Evolutionary conservation across 1,140 invertebrate species (phyloP).

Genomic region (Drosophila tristis): DNA sequence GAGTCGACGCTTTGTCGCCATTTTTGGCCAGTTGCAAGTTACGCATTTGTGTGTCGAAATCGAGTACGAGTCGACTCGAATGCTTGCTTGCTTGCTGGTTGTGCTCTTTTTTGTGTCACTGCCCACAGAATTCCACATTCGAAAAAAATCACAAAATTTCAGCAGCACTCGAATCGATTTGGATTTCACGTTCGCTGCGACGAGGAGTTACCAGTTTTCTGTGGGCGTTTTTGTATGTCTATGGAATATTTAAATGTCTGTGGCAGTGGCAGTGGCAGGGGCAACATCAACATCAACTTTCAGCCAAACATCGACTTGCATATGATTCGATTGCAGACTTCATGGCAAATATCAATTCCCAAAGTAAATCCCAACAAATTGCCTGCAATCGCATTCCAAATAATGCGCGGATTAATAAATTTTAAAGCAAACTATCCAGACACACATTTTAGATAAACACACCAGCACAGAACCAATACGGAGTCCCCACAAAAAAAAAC

Average conservation of each 20-base stretch:
- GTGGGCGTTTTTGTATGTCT: conserved; percentile 55
- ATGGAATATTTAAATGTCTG: background rate
- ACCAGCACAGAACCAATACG: background rate
- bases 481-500: background rate
- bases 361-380: conserved; percentile 11
- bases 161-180: conserved; percentile 31
- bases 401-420: conserved; percentile 41
- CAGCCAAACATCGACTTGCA: conserved; percentile 10
- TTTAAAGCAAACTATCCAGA: conserved; percentile 46
- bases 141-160: conserved; percentile 26
- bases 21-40: conserved; percentile 75
- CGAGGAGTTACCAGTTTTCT: conserved; percentile 22
- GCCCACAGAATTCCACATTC: conserved; percentile 48
- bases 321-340: background rate
- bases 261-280: background rate
- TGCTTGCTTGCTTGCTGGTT: conserved; percentile 5
- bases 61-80: conserved; percentile 9
- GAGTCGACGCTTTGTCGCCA: conserved; percentile 45
- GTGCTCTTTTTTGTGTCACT: conserved; percentile 44
- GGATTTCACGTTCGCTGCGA: conserved; percentile 25
- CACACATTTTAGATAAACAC: conserved; percentile 27
- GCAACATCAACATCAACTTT: conserved; percentile 5
- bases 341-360: conserved; percentile 23
- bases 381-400: conserved; percentile 34
- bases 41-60: conserved; percentile 64